Percentiles rank a stretch among this genome's conserved stretches.
phyloP scores from a whole-genome alignment of 2,113 vertebrate species.

The Struthidea cinerea region DNA sequence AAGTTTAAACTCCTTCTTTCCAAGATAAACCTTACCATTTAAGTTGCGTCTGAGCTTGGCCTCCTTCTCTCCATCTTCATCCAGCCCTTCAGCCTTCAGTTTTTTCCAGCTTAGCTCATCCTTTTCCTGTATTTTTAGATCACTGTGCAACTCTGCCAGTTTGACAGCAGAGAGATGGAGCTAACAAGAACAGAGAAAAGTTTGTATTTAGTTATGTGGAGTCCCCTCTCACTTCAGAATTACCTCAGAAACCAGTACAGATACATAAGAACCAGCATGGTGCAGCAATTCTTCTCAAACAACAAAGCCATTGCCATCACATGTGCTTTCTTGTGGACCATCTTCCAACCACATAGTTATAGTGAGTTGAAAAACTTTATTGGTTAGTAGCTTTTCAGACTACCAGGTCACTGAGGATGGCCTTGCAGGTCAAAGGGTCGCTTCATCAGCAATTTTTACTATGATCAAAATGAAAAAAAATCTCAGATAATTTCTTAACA shows the following conservation, averaged over 20 bases:
- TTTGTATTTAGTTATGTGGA: not conserved
- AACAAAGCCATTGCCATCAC: not conserved
- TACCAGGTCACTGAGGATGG: not conserved
- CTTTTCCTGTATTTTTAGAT: constrained; percentile 93
- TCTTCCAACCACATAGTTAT: accelerated
- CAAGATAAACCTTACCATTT: constrained; percentile 4
- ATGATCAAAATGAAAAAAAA: not conserved
- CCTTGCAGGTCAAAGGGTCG: not conserved
- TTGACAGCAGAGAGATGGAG: constrained; percentile 84
- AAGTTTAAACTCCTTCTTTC: constrained; percentile 53
- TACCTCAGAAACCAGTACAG: not conserved
- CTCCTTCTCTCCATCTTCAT: constrained; percentile 88
- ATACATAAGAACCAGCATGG: accelerated
- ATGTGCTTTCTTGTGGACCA: not conserved
- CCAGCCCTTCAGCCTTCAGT: constrained; percentile 86
- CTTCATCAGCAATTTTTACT: not conserved
- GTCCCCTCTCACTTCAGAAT: not conserved
- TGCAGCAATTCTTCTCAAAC: not conserved
- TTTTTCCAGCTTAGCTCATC: constrained; percentile 96
- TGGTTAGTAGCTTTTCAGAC: not conserved
- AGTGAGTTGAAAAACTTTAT: not conserved
- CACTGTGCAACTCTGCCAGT: constrained; percentile 89
- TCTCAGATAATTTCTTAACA: not conserved
- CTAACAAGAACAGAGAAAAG: constrained; percentile 41
- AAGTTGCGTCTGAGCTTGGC: constrained; percentile 80